phyloP scores from a whole-genome alignment of 2,113 vertebrate genomes.

The Heterotilapia buettikoferi region DNA sequence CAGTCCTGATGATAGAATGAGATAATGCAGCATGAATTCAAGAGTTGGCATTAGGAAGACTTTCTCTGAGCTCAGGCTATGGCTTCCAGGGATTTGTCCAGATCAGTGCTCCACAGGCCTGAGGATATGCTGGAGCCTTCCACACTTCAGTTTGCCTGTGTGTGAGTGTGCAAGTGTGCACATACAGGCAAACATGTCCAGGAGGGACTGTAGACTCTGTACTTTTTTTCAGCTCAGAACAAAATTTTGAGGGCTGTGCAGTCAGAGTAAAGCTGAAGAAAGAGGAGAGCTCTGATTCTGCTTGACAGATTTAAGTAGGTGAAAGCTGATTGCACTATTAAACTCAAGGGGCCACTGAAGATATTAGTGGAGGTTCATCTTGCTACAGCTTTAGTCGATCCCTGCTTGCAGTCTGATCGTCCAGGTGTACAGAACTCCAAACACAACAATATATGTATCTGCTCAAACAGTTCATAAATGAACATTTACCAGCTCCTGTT shows the following conservation, averaged over 20 bases:
- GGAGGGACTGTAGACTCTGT: not conserved
- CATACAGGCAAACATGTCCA: slow-evolving; percentile 1
- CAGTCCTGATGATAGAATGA: not conserved
- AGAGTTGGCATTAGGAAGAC: not conserved
- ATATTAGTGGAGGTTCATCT: not conserved
- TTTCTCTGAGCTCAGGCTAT: not conserved
- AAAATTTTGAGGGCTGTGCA: not conserved
- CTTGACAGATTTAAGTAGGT: not conserved
- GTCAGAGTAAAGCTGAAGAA: not conserved
- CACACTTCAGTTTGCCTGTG: not conserved
- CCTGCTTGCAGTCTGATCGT: not conserved
- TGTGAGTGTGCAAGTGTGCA: not conserved
- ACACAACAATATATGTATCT: not conserved
- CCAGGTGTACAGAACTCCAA: not conserved
- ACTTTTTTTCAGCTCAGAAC: not conserved
- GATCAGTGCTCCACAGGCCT: slow-evolving; percentile 14
- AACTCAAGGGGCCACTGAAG: not conserved
- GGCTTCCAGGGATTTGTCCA: slow-evolving; percentile 43
- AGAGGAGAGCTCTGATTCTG: not conserved
- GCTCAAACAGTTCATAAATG: not conserved
- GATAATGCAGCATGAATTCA: not conserved
- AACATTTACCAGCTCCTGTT: not conserved
- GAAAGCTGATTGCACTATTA: not conserved
- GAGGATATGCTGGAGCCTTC: slow-evolving; percentile 11
- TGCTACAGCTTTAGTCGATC: not conserved